A percentile compares a stretch with the other conserved stretches of the same genome.
Conservation (phyloP, 1,140 invertebrate species). For the Drosophila pectinifera region DNA sequence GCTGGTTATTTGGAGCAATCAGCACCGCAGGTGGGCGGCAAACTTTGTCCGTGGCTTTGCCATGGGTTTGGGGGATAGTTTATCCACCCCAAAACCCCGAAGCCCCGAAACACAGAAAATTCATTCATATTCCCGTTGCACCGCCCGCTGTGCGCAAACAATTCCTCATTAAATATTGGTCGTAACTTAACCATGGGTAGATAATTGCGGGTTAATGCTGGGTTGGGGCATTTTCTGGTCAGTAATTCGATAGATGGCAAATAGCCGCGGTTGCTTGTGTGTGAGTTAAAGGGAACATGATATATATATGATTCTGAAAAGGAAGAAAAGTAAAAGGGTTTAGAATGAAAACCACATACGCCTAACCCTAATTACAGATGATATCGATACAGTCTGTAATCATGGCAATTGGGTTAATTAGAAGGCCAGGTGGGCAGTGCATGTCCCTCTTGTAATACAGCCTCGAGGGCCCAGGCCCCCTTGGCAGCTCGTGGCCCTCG, state of each 20-base stretch:
- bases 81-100: constrained; percentile 3
- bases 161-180: constrained; percentile 27
- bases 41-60: constrained; percentile 26
- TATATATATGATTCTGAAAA: background rate
- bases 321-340: background rate
- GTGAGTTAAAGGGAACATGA: background rate
- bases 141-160: constrained; percentile 18
- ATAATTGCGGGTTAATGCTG: constrained; percentile 8
- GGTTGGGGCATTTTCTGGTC: constrained; percentile 1
- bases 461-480: background rate
- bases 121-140: constrained; percentile 4
- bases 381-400: background rate
- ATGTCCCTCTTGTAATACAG: background rate
- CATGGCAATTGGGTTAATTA: constrained; percentile 34
- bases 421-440: background rate
- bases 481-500: constrained; percentile 1
- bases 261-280: background rate
- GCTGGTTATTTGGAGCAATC: constrained; percentile 59
- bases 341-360: constrained; percentile 11
- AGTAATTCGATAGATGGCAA: constrained; percentile 10
- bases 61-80: constrained; percentile 9
- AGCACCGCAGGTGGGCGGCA: constrained; percentile 45
- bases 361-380: background rate
- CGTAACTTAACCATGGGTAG: constrained; percentile 1
- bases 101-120: background rate